Percentiles rank a stretch among this genome's conserved stretches.
These are phyloP conservation scores for Ammodytes dubius DNA, from an alignment of 2,113 vertebrate genomes.

Conservation along the genomic window DNA sequence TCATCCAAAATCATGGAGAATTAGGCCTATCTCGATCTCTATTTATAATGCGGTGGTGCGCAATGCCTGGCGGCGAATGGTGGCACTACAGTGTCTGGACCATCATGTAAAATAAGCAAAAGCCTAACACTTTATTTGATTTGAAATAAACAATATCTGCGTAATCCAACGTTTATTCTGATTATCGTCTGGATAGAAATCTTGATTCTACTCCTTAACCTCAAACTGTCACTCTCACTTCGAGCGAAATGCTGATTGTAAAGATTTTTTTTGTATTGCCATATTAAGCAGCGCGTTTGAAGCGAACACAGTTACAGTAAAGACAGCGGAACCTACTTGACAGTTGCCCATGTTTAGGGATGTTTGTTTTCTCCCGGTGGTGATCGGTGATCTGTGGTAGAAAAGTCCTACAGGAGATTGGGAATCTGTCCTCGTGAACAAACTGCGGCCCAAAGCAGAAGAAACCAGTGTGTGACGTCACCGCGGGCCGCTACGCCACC, in stretches of 20 bases:
- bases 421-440: not conserved
- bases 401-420: not conserved
- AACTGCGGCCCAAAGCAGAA: constrained; percentile 37
- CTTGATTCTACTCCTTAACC: too few relatives aligned
- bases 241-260: not conserved
- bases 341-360: constrained; percentile 83
- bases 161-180: not conserved
- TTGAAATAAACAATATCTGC: fast-evolving
- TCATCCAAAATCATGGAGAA: too few relatives aligned
- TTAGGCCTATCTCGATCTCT: too few relatives aligned
- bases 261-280: not conserved
- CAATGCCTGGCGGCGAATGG: not conserved
- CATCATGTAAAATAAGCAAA: not conserved
- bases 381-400: not conserved
- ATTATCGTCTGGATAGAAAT: not conserved
- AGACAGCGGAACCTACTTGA: constrained; percentile 68
- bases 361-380: not conserved
- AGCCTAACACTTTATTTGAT: not conserved
- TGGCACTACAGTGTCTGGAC: fast-evolving
- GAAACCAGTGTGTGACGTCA: constrained; percentile 65
- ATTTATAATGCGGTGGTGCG: not conserved
- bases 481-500: not conserved
- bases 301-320: not conserved
- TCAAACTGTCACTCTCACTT: not conserved
- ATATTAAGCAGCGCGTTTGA: fast-evolving